Evolutionary conservation across 2,888 invertebrate genomes (phyloP), one percentile per base, ranked within the genome.

Genomic region (Eremobia ochroleuca): DNA sequence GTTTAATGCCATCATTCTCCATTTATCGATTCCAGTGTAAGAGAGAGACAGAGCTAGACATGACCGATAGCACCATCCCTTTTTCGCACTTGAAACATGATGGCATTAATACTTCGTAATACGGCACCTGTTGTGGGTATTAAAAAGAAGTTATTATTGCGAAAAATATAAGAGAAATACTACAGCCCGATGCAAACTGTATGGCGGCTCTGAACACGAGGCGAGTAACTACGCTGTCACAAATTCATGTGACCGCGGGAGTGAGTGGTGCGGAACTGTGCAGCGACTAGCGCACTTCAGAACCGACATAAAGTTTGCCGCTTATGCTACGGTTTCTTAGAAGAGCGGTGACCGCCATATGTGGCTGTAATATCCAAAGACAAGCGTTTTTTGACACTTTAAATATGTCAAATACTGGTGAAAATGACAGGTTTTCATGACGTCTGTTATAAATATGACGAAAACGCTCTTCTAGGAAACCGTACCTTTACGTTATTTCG

Each of bases 141-240:
- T 68, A 43, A 49, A 73, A 65, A 52, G 34, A 83, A 43, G 68
- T 59, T 73, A 66, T 86, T 77, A 77, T 64, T 74, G 73, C 73
- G 65, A 71, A 71, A 68, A 75, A 59, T 68, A 70, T 52, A 65
- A 71, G 66, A 73, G 62, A 84, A 74, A 61, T 65, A 72, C 40
- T 62, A 58, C 58, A 28, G 58, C 58, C 2, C 15, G 58, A 58
- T 58, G 58, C 28, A 58, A 28, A 58, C 1, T 28, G 6, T 18
- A 28, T 59, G 58, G 58, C 18, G 6, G 18, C 18, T 59, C 18
- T 28, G 28, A 28, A 8, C 58, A 58, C 58, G 58, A 58, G 58
- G 15, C 58, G 15, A 28, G 28, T 18, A 28, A 5, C 25, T 55
- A n/a, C n/a, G 55, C 55, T n/a, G 28, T 58, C 15, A 58, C 58